Evolutionary conservation across 2,113 vertebrate species (phyloP), one percentile per base, ranked within the genome.

Genomic region (Hemiscyllium ocellatum): DNA sequence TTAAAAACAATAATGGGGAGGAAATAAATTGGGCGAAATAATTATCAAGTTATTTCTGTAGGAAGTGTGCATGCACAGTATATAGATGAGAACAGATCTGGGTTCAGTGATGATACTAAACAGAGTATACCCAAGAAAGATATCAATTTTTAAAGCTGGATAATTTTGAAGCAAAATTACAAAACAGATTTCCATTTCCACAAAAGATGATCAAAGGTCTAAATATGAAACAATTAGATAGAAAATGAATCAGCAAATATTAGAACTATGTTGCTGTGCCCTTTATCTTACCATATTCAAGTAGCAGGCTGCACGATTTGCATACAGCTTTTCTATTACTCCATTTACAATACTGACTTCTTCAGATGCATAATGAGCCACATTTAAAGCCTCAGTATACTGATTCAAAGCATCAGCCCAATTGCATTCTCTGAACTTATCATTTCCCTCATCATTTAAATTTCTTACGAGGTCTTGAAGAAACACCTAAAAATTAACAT

Each of bases 301-400:
- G 96, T 98, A 99, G 29, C 98, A 98, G 4, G 98, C 98, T 26
- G 99, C 99, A 96, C 99, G 98, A 97, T 99, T 99, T 96, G 99
- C 98, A 12, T 98, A 97, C 68, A 99, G 97, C 95, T 98, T 99
- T 97, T 99, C 99, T 96, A 98, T 96, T 93, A 98, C 97, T 97
- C 98, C 97, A 96, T 96, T 97, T 95, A 98, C 97, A 96, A 99
- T 97, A 56, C 97, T 96, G 96, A 99, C 98, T 12, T 99, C 99
- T 97, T 99, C 99, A 0, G 98, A 98, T 0, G 99, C 99, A 96
- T 99, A 99, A 66, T 98, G 98, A 3, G 99, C 98, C 96, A 99
- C 98, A 96, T 97, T 99, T 97, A 99, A 97, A 95, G 99, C 99
- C 97, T 99, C 99, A 0, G 98, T 98, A 96, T 99, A 99, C 96